phyloP scores from a whole-genome alignment of 1,140 invertebrate species.

The Lepidostoma basale region DNA sequence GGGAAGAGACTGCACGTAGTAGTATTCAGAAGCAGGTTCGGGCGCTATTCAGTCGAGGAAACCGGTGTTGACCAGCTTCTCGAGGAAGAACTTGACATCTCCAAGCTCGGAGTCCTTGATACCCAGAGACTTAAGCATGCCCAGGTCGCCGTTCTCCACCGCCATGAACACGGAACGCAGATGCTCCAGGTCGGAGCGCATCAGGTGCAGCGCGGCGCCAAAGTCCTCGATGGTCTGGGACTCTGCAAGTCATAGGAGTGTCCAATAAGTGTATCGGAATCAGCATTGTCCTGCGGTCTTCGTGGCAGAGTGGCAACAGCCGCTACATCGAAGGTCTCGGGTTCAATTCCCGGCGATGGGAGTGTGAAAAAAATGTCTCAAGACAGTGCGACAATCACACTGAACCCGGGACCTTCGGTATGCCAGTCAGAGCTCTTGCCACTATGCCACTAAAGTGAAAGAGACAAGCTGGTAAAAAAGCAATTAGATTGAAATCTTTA shows the following conservation, averaged over 20 bases:
- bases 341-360: too few relatives aligned
- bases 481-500: too few relatives aligned
- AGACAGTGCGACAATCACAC: too few relatives aligned
- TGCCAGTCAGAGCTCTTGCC: too few relatives aligned
- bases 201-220: conserved; percentile 82
- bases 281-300: not conserved
- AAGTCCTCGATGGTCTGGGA: conserved; percentile 96
- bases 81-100: conserved; percentile 97
- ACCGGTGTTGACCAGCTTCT: conserved; percentile 94
- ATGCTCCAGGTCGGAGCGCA: conserved; percentile 88
- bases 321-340: too few relatives aligned
- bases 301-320: too few relatives aligned
- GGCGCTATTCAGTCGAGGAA: conserved; percentile 89
- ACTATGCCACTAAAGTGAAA: too few relatives aligned
- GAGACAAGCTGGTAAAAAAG: too few relatives aligned
- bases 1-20: conserved; percentile 63
- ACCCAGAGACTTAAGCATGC: conserved; percentile 90
- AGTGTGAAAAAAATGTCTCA: too few relatives aligned
- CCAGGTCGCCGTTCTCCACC: conserved; percentile 93
- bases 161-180: conserved; percentile 93
- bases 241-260: conserved; percentile 67
- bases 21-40: conserved; percentile 69
- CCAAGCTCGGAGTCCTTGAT: conserved; percentile 95
- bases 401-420: too few relatives aligned
- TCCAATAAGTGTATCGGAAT: not conserved